Conservation (phyloP, 2,888 invertebrate genomes). For the Deilephila porcellus region DNA sequence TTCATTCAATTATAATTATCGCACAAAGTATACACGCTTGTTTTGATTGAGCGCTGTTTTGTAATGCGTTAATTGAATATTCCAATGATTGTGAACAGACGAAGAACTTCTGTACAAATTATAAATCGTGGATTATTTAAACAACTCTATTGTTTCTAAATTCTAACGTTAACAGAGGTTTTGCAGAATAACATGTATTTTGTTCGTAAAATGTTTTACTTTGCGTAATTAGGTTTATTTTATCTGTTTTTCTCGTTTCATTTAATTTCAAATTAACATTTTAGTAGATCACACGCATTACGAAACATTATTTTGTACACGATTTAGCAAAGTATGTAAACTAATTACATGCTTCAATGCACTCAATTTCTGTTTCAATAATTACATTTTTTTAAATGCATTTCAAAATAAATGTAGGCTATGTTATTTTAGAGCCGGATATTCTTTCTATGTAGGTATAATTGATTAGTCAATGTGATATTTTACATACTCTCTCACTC, state of each 20-base stretch:
- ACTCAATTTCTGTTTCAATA: too few species aligned
- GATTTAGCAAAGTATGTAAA: too few species aligned
- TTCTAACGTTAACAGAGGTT: not conserved
- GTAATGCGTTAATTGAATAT: slow-evolving; percentile 17
- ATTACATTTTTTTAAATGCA: too few species aligned
- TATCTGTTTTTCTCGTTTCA: slow-evolving; percentile 6
- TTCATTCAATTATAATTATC: slow-evolving; percentile 62
- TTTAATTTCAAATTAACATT: not conserved
- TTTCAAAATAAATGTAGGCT: too few species aligned
- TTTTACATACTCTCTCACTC: too few species aligned
- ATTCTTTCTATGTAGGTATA: too few species aligned
- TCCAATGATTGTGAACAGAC: slow-evolving; percentile 7
- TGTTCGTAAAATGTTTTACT: not conserved
- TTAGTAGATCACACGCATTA: too few species aligned
- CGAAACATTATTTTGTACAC: too few species aligned
- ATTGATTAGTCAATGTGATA: too few species aligned
- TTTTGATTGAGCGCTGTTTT: slow-evolving; percentile 42
- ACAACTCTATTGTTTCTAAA: slow-evolving; percentile 13
- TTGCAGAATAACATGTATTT: not conserved
- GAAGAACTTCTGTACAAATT: slow-evolving; percentile 13
- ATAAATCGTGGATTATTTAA: slow-evolving; percentile 14
- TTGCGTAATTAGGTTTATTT: not conserved
- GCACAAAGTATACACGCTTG: slow-evolving; percentile 51
- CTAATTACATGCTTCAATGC: too few species aligned
- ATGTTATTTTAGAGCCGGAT: too few species aligned